These are phyloP conservation scores for Apostichopus japonicus DNA, from an alignment of 35 echinoderm and acorn worm species.

Conservation along the genomic window DNA sequence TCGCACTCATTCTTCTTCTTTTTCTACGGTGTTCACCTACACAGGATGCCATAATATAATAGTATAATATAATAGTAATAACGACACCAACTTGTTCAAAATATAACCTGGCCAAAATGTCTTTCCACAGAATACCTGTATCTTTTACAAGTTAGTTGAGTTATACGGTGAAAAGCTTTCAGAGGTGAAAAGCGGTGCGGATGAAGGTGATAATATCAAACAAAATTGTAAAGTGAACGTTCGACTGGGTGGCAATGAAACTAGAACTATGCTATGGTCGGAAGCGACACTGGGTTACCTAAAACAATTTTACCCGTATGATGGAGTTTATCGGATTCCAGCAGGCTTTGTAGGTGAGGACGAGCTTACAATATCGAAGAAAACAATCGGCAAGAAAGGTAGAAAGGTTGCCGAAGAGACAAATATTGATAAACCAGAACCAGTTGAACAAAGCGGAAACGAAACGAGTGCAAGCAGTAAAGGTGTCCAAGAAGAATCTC, in stretches of 20 bases:
- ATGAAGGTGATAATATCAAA: not conserved
- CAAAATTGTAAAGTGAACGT: not conserved
- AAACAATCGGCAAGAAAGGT: not conserved
- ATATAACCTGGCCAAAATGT: no score
- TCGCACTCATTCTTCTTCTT: no score
- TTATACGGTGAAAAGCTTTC: no score
- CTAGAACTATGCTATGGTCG: not conserved
- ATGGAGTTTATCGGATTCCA: constrained; percentile 26
- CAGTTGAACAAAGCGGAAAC: not conserved
- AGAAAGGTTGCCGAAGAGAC: not conserved
- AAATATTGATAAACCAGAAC: not conserved
- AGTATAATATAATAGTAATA: no score
- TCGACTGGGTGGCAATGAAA: not conserved
- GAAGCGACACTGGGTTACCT: not conserved
- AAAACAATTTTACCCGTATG: constrained; percentile 5
- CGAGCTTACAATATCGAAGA: not conserved
- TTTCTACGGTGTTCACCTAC: no score
- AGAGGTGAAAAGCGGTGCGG: no score
- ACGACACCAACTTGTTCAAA: no score
- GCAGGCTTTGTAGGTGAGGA: not conserved
- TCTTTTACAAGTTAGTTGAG: no score
- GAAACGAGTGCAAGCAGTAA: not conserved
- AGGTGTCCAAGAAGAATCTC: not conserved
- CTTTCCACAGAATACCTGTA: no score
- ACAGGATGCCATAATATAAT: no score